Conservation (phyloP, 2,797 vertebrate genomes). For the Etheostoma nigrum region DNA sequence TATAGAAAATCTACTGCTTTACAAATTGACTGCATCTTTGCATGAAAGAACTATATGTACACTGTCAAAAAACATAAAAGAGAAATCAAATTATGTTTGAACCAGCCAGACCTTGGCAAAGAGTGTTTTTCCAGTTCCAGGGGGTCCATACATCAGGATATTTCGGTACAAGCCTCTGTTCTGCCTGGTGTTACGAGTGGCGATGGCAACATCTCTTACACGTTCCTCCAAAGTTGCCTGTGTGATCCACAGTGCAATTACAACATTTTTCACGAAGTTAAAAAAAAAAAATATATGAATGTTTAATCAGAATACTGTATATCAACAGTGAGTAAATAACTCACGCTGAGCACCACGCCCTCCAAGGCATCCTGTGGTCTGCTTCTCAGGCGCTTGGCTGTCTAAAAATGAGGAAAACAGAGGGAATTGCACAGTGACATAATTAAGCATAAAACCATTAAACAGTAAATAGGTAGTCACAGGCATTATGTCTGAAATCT, state of each 20-base stretch:
- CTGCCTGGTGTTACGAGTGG: conserved; percentile 89
- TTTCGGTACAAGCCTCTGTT: conserved; percentile 91
- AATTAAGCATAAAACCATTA: conserved; percentile 1
- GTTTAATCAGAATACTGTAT: not conserved
- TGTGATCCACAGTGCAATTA: not conserved
- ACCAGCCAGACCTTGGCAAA: conserved; percentile 89
- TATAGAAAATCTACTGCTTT: not conserved
- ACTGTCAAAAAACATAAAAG: not conserved
- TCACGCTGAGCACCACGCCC: conserved; percentile 90
- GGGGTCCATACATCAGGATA: conserved; percentile 92
- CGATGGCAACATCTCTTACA: conserved; percentile 92
- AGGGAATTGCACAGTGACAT: not conserved
- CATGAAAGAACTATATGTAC: not conserved
- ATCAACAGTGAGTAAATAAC: conserved; percentile 59
- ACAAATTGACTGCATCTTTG: not conserved
- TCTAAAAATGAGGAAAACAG: conserved; percentile 68
- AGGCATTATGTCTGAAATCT: not conserved
- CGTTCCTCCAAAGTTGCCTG: conserved; percentile 91
- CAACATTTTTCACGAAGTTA: conserved; percentile 6
- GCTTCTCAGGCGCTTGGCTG: conserved; percentile 86
- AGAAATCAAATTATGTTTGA: not conserved
- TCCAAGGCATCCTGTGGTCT: conserved; percentile 90
- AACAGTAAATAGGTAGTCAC: not conserved
- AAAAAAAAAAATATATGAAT: not conserved
- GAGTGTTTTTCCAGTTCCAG: conserved; percentile 92